These are phyloP conservation scores for Athalia circularis DNA, from an alignment of 2,888 invertebrate species.

Conservation along the genomic window DNA sequence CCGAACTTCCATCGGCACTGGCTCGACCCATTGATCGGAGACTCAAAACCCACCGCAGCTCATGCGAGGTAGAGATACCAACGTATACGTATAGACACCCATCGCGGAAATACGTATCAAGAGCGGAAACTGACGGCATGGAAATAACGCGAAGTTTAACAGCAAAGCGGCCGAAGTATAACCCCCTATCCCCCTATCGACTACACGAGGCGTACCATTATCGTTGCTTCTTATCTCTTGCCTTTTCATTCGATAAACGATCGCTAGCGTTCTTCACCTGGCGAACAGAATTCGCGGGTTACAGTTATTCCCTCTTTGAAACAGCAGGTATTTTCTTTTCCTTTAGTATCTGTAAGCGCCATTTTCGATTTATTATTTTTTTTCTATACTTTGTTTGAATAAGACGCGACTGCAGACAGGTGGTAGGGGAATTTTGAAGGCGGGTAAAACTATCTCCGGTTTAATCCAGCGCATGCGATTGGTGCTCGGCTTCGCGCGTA, in stretches of 20 bases:
- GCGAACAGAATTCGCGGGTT: background rate
- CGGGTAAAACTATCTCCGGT: conserved; percentile 23
- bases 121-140: conserved; percentile 40
- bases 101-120: conserved; percentile 24
- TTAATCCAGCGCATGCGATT: conserved; percentile 21
- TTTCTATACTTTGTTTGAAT: background rate
- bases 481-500: conserved; percentile 26
- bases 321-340: background rate
- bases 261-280: conserved; percentile 13
- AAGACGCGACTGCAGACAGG: conserved; percentile 2
- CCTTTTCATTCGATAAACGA: conserved; percentile 33
- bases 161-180: conserved; percentile 10
- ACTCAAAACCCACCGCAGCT: conserved; percentile 26
- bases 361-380: conserved; percentile 1
- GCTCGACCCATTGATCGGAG: conserved; percentile 28
- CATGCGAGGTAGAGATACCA: conserved; percentile 36
- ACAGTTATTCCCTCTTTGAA: background rate
- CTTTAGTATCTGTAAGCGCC: background rate
- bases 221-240: conserved; percentile 21
- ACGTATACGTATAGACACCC: conserved; percentile 14
- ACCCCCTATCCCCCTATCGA: background rate
- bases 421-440: conserved; percentile 12
- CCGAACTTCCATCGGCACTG: conserved; percentile 16
- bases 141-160: conserved; percentile 29
- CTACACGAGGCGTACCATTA: conserved; percentile 18